Conservation (phyloP, 2,113 vertebrate species). For the Tachysurus vachellii region DNA sequence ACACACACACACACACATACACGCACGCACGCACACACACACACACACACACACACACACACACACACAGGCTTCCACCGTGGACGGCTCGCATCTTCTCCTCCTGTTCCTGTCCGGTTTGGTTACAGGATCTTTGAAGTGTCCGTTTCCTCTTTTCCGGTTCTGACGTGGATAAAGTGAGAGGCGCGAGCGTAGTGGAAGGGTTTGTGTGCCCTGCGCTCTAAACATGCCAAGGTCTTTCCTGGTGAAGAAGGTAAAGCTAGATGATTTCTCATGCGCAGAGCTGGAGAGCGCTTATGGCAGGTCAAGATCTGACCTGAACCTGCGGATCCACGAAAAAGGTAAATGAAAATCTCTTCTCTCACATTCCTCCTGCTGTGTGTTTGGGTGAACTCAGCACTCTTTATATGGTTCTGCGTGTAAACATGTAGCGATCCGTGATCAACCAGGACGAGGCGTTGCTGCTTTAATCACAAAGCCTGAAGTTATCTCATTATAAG, state of each 20-base stretch:
- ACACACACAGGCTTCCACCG: slow-evolving; percentile 9
- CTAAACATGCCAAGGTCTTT: slow-evolving; percentile 94
- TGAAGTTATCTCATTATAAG: background rate
- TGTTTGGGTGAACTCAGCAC: slow-evolving; percentile 17
- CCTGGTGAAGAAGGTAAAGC: slow-evolving; percentile 95
- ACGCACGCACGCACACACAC: background rate
- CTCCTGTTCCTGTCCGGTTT: slow-evolving; percentile 41
- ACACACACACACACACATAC: background rate
- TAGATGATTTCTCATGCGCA: slow-evolving; percentile 86
- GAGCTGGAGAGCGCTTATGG: slow-evolving; percentile 84
- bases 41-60: background rate
- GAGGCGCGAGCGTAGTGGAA: slow-evolving; percentile 49
- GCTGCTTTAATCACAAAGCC: background rate
- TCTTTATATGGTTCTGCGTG: background rate
- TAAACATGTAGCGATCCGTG: background rate
- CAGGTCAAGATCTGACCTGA: slow-evolving; percentile 82
- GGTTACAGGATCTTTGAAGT: slow-evolving; percentile 39
- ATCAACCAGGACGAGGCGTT: background rate
- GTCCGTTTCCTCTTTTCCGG: slow-evolving; percentile 43
- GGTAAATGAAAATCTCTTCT: slow-evolving; percentile 66
- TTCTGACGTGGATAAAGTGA: slow-evolving; percentile 55
- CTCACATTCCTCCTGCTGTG: background rate
- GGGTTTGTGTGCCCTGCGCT: slow-evolving; percentile 62
- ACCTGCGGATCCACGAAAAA: slow-evolving; percentile 85
- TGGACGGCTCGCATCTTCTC: slow-evolving; percentile 37